Evolutionary conservation across 2,797 vertebrate genomes (phyloP).

Genomic region (Sebastiscus albofasciatus): DNA sequence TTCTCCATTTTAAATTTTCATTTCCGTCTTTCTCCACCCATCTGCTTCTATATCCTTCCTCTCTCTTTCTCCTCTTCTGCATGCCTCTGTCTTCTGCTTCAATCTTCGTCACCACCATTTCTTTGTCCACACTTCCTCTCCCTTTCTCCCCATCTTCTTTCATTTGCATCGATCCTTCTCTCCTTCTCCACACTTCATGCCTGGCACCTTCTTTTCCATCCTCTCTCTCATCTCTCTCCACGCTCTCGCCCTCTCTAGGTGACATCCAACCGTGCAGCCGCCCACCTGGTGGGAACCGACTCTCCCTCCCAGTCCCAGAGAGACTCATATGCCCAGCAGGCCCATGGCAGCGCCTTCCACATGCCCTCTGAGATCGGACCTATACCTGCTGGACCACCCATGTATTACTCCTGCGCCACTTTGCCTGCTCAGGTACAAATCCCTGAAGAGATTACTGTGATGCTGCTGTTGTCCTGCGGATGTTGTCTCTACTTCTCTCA

Average conservation of each 20-base stretch:
- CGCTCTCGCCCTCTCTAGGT: conserved; percentile 76
- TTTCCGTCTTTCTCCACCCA: not conserved
- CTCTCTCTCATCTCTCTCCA: conserved; percentile 6
- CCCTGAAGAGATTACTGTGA: not conserved
- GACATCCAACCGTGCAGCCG: conserved; percentile 87
- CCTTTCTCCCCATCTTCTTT: too few species aligned
- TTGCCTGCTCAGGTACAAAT: conserved; percentile 88
- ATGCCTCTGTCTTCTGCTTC: not conserved
- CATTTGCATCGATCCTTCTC: not conserved
- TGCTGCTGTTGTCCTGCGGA: not conserved
- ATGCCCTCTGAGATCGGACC: conserved; percentile 89
- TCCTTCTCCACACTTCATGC: not conserved
- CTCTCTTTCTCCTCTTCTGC: not conserved
- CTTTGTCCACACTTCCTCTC: not conserved
- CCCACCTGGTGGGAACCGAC: conserved; percentile 87
- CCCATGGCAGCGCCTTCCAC: conserved; percentile 93
- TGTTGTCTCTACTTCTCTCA: not conserved
- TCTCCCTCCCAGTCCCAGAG: conserved; percentile 86
- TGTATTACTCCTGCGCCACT: conserved; percentile 96
- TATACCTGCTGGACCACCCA: conserved; percentile 66
- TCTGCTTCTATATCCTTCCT: not conserved
- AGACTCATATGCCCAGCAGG: conserved; percentile 92
- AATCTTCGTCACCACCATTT: not conserved
- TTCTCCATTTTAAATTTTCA: not conserved
- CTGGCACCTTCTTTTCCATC: not conserved